A percentile compares a stretch with the other conserved stretches of the same genome.
Evolutionary conservation across 2,888 invertebrate genomes (phyloP).

Genomic region (Glomeris marginata): DNA sequence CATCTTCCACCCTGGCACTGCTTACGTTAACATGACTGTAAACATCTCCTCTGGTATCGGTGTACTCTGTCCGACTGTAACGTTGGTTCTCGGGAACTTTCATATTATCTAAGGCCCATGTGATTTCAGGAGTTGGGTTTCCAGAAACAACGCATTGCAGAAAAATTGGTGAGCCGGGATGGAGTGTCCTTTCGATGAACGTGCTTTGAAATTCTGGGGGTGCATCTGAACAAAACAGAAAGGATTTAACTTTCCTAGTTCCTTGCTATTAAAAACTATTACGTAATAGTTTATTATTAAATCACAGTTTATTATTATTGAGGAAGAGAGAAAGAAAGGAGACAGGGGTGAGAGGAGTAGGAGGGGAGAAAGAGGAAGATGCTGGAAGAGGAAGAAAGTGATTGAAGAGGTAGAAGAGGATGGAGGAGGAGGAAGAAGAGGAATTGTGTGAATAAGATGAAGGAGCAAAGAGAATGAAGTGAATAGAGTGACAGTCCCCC

Average conservation of each 20-base stretch:
- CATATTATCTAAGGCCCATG: conserved; percentile 9
- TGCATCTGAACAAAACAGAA: conserved; percentile 7
- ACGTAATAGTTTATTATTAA: too few relatives aligned
- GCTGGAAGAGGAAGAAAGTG: too few relatives aligned
- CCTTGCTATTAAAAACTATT: too few relatives aligned
- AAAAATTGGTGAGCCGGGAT: conserved; percentile 5
- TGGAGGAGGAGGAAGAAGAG: background rate
- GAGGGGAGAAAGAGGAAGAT: too few relatives aligned
- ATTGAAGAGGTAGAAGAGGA: too few relatives aligned
- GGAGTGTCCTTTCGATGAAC: conserved; percentile 7
- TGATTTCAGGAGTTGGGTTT: conserved; percentile 12
- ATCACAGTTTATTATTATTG: too few relatives aligned
- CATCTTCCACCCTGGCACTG: conserved; percentile 8
- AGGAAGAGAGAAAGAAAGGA: too few relatives aligned
- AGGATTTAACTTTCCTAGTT: background rate
- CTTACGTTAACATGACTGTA: conserved; percentile 11
- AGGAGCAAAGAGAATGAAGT: too few relatives aligned
- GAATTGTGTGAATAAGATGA: background rate
- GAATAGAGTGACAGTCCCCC: too few relatives aligned
- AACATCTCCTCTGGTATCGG: conserved; percentile 12
- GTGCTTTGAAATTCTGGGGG: conserved; percentile 12
- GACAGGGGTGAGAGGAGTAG: too few relatives aligned
- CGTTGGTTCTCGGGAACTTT: conserved; percentile 3
- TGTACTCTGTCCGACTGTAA: conserved; percentile 4
- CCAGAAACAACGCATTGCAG: conserved; percentile 13